Evolutionary conservation across 1,140 invertebrate genomes (phyloP).

Genomic region (Euwallacea similis): DNA sequence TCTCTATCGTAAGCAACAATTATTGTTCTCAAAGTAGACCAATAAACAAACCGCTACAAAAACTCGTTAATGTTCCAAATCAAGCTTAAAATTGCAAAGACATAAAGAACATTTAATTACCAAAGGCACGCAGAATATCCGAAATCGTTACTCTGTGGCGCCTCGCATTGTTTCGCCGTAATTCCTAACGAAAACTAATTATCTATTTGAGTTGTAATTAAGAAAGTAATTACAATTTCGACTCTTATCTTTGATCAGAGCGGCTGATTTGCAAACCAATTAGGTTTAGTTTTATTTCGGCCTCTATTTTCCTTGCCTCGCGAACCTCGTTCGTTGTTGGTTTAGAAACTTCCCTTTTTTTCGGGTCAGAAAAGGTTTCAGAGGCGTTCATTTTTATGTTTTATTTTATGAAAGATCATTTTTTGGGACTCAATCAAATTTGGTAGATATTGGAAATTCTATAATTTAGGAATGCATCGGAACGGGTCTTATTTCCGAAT

Average conservation of each 20-base stretch:
- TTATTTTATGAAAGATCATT: too few relatives aligned
- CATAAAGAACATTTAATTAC: conserved; percentile 20
- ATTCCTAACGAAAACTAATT: conserved; percentile 34
- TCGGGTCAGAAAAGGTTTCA: background rate
- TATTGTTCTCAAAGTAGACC: too few relatives aligned
- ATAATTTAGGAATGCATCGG: too few relatives aligned
- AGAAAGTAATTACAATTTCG: conserved; percentile 43
- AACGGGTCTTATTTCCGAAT: too few relatives aligned
- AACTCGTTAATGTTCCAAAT: conserved; percentile 5
- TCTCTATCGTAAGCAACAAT: too few relatives aligned
- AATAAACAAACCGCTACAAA: background rate
- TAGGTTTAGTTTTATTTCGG: conserved; percentile 35
- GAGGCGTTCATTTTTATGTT: background rate
- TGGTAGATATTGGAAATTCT: too few relatives aligned
- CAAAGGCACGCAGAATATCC: conserved; percentile 18
- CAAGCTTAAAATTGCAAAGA: conserved; percentile 10
- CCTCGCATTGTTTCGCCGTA: conserved; percentile 14
- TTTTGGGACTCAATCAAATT: too few relatives aligned
- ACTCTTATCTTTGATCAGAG: conserved; percentile 41
- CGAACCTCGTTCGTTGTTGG: background rate
- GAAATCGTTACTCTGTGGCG: background rate
- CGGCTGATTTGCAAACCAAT: conserved; percentile 41
- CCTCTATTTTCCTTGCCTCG: conserved; percentile 10
- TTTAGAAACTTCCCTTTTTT: background rate
- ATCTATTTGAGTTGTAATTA: conserved; percentile 40